Percentiles rank a stretch among this genome's conserved stretches.
Conservation (phyloP, 2,797 vertebrate genomes). For the Eleutherodactylus coqui region DNA sequence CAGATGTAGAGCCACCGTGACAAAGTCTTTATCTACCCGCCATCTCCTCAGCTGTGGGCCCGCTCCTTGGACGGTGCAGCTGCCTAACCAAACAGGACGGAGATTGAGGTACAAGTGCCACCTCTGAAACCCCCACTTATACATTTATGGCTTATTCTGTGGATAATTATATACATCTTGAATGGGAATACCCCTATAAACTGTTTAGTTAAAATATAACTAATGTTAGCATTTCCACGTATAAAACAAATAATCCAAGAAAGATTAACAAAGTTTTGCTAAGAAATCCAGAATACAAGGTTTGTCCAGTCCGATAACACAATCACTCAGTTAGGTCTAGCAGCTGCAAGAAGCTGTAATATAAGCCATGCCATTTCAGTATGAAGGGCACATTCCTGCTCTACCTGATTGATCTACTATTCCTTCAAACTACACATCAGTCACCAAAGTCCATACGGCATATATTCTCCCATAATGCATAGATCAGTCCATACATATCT, state of each 20-base stretch:
- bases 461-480: background rate
- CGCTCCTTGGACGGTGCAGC: too few species aligned
- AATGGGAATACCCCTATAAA: too few species aligned
- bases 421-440: slow-evolving; percentile 29
- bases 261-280: background rate
- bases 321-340: background rate
- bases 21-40: too few species aligned
- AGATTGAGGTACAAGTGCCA: too few species aligned
- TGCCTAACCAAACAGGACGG: too few species aligned
- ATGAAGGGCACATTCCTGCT: background rate
- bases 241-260: background rate
- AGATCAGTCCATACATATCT: slow-evolving; percentile 46
- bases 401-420: slow-evolving; percentile 28
- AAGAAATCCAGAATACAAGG: background rate
- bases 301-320: background rate
- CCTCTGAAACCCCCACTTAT: too few species aligned
- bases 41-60: too few species aligned
- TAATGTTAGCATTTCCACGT: background rate
- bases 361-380: background rate
- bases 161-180: too few species aligned
- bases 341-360: slow-evolving; percentile 31
- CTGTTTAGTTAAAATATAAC: background rate
- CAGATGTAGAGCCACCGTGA: too few species aligned
- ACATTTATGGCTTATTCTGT: too few species aligned
- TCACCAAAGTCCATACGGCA: slow-evolving; percentile 46